These are phyloP conservation scores for Drosophila birchii DNA, from an alignment of 2,888 invertebrate genomes.

Conservation along the genomic window DNA sequence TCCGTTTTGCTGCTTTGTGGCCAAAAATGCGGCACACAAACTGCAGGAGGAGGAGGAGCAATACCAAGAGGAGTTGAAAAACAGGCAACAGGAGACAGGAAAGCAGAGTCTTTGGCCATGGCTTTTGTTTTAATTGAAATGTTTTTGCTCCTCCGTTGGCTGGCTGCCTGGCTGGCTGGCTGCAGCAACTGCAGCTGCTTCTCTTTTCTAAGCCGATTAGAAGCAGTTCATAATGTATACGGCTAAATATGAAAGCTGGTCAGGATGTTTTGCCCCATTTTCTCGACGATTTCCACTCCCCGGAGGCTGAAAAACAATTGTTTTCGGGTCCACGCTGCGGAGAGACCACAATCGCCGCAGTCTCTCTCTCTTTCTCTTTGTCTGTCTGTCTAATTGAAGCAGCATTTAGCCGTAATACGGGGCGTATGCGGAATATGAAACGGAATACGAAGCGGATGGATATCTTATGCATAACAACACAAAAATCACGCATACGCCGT, in stretches of 20 bases:
- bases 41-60: not conserved
- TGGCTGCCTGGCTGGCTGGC: not conserved
- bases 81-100: constrained; percentile 8
- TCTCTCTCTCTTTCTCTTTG: constrained; percentile 13
- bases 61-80: not conserved
- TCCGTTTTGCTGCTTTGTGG: constrained; percentile 51
- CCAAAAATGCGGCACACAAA: constrained; percentile 54
- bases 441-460: not conserved
- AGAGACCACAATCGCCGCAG: constrained; percentile 41
- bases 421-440: constrained; percentile 24
- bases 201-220: constrained; percentile 66
- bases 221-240: constrained; percentile 68
- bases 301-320: constrained; percentile 53
- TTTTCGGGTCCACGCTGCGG: constrained; percentile 34
- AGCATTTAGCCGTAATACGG: constrained; percentile 43
- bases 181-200: constrained; percentile 26
- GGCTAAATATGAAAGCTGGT: constrained; percentile 60
- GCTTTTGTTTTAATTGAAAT: constrained; percentile 74
- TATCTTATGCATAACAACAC: constrained; percentile 19
- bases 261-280: constrained; percentile 8
- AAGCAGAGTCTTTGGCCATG: constrained; percentile 46
- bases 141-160: constrained; percentile 56
- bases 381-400: constrained; percentile 57
- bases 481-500: constrained; percentile 50
- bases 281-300: constrained; percentile 1